Percentiles rank a stretch among this genome's conserved stretches.
phyloP scores from a whole-genome alignment of 2,113 vertebrate species.

The Erythrolamprus reginae region DNA sequence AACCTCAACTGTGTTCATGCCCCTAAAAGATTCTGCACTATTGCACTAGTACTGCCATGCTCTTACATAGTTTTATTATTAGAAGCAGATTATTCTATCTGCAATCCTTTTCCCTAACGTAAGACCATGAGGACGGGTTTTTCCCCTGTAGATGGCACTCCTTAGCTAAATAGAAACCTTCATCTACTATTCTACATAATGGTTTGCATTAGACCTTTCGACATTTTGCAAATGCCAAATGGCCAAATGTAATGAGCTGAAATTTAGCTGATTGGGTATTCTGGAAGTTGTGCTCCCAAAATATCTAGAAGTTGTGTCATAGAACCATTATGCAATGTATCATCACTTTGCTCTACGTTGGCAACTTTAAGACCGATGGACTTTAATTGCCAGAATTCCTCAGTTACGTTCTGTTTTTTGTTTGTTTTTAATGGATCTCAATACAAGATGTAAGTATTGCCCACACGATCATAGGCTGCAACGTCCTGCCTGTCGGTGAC shows the following conservation, averaged over 20 bases:
- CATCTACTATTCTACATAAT: background rate
- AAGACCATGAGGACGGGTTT: background rate
- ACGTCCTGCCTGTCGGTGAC: too few relatives aligned
- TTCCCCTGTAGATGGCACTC: constrained; percentile 22
- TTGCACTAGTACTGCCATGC: background rate
- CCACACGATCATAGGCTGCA: too few relatives aligned
- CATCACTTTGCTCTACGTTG: too few relatives aligned
- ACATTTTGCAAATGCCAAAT: background rate
- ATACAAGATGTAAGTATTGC: too few relatives aligned
- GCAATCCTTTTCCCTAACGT: background rate
- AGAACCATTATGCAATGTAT: too few relatives aligned
- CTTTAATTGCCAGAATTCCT: too few relatives aligned
- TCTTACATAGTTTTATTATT: background rate
- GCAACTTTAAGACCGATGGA: too few relatives aligned
- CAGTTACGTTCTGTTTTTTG: too few relatives aligned
- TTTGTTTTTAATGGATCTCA: too few relatives aligned
- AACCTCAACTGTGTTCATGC: background rate
- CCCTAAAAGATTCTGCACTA: background rate
- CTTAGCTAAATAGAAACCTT: background rate
- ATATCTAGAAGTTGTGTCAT: background rate
- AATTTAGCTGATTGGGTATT: too few relatives aligned
- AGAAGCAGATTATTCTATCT: background rate
- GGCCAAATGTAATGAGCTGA: background rate
- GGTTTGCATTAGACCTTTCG: background rate
- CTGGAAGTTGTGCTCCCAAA: background rate